phyloP scores from a whole-genome alignment of 1,140 invertebrate genomes.

The Phortica variegata region DNA sequence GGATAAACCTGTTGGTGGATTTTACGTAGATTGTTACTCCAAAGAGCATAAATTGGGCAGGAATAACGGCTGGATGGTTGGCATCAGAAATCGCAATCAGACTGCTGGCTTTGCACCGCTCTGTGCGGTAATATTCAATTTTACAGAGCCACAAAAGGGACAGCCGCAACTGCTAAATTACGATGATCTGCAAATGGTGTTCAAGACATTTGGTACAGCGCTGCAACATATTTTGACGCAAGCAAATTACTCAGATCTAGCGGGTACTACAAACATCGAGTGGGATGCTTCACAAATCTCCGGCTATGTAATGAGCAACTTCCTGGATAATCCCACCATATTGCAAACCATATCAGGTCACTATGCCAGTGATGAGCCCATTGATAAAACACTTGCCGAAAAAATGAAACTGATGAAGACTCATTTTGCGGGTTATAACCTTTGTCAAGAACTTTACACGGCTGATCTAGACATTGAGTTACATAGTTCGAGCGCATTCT shows the following conservation, averaged over 20 bases:
- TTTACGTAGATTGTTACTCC: slow-evolving; percentile 81
- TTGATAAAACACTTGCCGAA: slow-evolving; percentile 68
- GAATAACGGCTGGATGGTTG: slow-evolving; percentile 68
- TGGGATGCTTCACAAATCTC: slow-evolving; percentile 86
- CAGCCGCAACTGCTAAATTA: slow-evolving; percentile 74
- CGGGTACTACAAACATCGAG: slow-evolving; percentile 83
- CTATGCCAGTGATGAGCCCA: slow-evolving; percentile 68
- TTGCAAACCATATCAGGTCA: slow-evolving; percentile 73
- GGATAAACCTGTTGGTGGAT: slow-evolving; percentile 68
- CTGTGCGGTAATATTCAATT: slow-evolving; percentile 80
- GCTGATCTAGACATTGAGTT: slow-evolving; percentile 84
- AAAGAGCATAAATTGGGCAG: slow-evolving; percentile 62
- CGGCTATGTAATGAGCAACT: slow-evolving; percentile 78
- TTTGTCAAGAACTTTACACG: slow-evolving; percentile 80
- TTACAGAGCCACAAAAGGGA: slow-evolving; percentile 66
- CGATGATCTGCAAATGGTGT: slow-evolving; percentile 73
- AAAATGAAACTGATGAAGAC: slow-evolving; percentile 66
- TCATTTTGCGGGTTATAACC: slow-evolving; percentile 75
- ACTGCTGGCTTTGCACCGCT: slow-evolving; percentile 66
- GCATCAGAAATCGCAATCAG: slow-evolving; percentile 69
- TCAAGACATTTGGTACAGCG: slow-evolving; percentile 81
- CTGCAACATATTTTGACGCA: slow-evolving; percentile 80
- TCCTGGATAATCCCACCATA: slow-evolving; percentile 72
- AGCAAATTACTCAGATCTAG: slow-evolving; percentile 77
- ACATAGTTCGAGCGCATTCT: slow-evolving; percentile 75